Evolutionary conservation across 2,888 invertebrate genomes (phyloP).

Genomic region (Ectemnius lituratus): DNA sequence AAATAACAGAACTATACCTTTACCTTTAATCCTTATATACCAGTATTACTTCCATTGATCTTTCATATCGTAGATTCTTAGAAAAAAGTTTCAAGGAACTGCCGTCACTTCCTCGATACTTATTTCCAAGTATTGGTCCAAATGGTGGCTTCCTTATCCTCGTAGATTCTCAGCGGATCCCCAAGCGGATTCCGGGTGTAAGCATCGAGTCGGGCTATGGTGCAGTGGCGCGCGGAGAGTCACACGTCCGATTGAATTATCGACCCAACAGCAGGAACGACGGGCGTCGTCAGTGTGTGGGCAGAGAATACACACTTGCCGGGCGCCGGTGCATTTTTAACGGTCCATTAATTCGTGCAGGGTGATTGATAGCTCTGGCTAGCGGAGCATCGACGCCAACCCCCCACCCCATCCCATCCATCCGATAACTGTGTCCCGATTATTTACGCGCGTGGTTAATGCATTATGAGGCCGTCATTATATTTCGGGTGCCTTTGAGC

Average conservation of each 20-base stretch:
- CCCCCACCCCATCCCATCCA: too few relatives aligned
- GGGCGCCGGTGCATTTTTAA: conserved; percentile 56
- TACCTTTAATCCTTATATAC: too few relatives aligned
- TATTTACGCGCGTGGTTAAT: conserved; percentile 13
- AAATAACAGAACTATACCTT: too few relatives aligned
- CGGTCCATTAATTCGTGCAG: conserved; percentile 57
- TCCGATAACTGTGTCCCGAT: conserved; percentile 49
- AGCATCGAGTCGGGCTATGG: background rate
- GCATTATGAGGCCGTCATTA: conserved; percentile 4
- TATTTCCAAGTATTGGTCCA: too few relatives aligned
- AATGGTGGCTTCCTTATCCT: too few relatives aligned
- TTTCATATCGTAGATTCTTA: too few relatives aligned
- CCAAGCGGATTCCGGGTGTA: conserved; percentile 2
- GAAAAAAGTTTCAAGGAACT: too few relatives aligned
- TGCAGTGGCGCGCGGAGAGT: conserved; percentile 19
- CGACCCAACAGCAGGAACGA: conserved; percentile 14
- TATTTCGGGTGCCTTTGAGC: too few relatives aligned
- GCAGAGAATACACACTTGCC: conserved; percentile 34
- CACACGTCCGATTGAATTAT: conserved; percentile 40
- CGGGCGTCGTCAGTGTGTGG: background rate
- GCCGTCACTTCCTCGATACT: background rate
- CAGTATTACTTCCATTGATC: too few relatives aligned
- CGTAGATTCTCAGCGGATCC: too few relatives aligned
- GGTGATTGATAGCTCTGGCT: conserved; percentile 54
- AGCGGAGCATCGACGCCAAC: conserved; percentile 52